Evolutionary conservation across 2,797 vertebrate genomes (phyloP).

Genomic region (Enteromius argenteus): DNA sequence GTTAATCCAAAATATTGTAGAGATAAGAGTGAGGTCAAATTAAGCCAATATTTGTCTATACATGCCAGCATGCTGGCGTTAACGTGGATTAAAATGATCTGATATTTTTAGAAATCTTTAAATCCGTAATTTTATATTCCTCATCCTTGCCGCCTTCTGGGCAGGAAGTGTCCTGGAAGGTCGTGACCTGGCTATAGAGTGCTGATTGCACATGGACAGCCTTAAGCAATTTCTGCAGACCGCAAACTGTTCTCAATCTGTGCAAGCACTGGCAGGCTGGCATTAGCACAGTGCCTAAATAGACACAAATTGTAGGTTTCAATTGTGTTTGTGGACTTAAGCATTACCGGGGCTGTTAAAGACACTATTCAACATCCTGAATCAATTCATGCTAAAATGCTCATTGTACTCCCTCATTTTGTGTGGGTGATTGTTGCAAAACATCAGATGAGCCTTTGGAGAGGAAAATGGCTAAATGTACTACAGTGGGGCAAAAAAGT

Average conservation of each 20-base stretch:
- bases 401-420: conserved; percentile 24
- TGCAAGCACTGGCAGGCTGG: conserved; percentile 27
- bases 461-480: conserved; percentile 6
- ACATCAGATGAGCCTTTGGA: conserved; percentile 16
- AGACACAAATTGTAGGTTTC: conserved; percentile 13
- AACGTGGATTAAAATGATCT: not conserved
- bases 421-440: conserved; percentile 25
- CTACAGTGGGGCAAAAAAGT: too few species aligned
- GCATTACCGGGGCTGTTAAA: conserved; percentile 4
- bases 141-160: not conserved
- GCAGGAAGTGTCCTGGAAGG: not conserved
- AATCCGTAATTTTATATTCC: not conserved
- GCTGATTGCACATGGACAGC: not conserved
- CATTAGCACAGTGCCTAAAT: conserved; percentile 14
- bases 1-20: not conserved
- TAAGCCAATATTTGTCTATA: not conserved
- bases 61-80: not conserved
- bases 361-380: conserved; percentile 11
- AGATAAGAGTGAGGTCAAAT: not conserved
- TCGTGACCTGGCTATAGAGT: not conserved
- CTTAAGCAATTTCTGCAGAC: conserved; percentile 8
- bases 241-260: conserved; percentile 17
- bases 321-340: conserved; percentile 6
- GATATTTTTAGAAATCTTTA: conserved; percentile 4
- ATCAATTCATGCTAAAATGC: conserved; percentile 23